Base-by-base conservation (phyloP, 2,113 vertebrate genomes). In the Charadrius vociferus region DNA sequence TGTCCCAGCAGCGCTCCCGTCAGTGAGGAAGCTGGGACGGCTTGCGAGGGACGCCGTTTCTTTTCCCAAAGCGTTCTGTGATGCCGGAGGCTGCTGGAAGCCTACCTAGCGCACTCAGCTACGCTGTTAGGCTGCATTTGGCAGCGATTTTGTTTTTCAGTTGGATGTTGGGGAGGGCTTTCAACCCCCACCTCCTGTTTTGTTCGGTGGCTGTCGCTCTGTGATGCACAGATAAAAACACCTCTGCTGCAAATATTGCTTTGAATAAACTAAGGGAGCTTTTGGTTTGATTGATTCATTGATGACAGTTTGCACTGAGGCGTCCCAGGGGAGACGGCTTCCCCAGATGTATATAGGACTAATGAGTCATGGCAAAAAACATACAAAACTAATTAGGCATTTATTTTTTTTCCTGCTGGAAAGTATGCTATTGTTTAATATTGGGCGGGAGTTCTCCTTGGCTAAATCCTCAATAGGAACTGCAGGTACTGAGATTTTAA, bases 361-460 rank as follows among this genome's bases (percentile, higher is more conserved):
- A 92, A 94, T 90, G 32, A 96, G 30, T 63, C 52, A 41, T 19
- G 20, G 61, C 23, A 47, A 93, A 93, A 83, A 59, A 17, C 53
- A 58, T 15, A 88, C 29, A 86, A 94, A 91, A 41, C 24, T 73
- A 96, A 94, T 95, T 26, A 80, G 43, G 43, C 5, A 2, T 37
- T 5, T 59, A 41, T 41, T 16, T 87, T 88, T 86, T 59, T 36
- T 15, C 86, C 86, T 88, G 36, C 59, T 75, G 87, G 87, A 82
- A 98, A 97, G 82, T 52, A 55, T 14, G 2, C 77, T 62, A 12
- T 79, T 91, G 71, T 96, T 96, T 81, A 68, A 45, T 7, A 74
- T 62, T 16, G 70, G 27, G 11, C 62, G 67, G 72, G 53, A 84
- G 43, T 58, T 92, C 78, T 90, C 22, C 41, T 84, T 67, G 49